Conservation (phyloP, 1,140 invertebrate genomes). For the Lordiphosa clarofinis region DNA sequence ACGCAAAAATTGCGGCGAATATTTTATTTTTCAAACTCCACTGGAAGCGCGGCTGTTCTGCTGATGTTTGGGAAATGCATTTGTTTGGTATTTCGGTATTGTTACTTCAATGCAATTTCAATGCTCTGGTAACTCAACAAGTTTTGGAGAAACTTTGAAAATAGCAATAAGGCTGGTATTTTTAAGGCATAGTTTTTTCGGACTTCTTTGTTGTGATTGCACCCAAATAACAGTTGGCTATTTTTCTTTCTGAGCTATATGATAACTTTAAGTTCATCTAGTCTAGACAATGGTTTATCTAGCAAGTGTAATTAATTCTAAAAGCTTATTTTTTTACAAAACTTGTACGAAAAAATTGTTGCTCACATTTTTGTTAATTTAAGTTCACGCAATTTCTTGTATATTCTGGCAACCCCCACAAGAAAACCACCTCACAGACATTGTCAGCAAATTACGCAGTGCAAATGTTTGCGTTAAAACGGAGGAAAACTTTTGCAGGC, state of each 20-base stretch:
- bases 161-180: too few relatives aligned
- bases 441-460: constrained; percentile 66
- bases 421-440: constrained; percentile 35
- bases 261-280: too few relatives aligned
- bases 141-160: background rate
- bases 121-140: constrained; percentile 25
- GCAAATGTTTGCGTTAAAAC: constrained; percentile 60
- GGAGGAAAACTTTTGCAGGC: constrained; percentile 58
- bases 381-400: too few relatives aligned
- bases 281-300: too few relatives aligned
- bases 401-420: background rate
- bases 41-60: background rate
- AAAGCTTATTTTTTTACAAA: too few relatives aligned
- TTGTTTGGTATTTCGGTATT: constrained; percentile 27
- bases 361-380: too few relatives aligned
- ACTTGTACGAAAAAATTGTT: too few relatives aligned
- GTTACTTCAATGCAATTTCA: constrained; percentile 12
- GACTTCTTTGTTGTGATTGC: too few relatives aligned
- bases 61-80: constrained; percentile 10
- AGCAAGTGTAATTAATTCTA: too few relatives aligned
- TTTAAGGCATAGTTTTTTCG: too few relatives aligned
- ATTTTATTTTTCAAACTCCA: constrained; percentile 21
- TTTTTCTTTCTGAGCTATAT: too few relatives aligned
- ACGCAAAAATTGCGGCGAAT: constrained; percentile 33
- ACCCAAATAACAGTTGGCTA: too few relatives aligned